Percentiles rank a stretch among this genome's conserved stretches.
Evolutionary conservation across 2,113 vertebrate genomes (phyloP).

Genomic region (Neodontobutis hainanensis): DNA sequence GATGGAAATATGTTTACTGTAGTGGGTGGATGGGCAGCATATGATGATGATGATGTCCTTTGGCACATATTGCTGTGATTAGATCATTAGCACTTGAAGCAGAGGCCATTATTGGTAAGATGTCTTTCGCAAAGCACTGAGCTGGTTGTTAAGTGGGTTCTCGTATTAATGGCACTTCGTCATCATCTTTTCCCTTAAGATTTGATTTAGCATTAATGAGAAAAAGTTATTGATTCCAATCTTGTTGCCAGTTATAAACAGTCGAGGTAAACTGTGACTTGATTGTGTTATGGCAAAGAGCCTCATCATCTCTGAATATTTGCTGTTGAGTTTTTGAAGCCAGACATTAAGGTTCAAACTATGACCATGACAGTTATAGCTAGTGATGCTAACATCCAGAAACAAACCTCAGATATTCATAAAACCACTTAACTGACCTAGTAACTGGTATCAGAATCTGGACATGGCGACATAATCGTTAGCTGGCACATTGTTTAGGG

Average conservation of each 20-base stretch:
- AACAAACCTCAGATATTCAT: too few species aligned
- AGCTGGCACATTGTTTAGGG: too few species aligned
- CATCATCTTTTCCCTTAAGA: not conserved
- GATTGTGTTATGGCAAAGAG: too few species aligned
- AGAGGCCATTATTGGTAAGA: constrained; percentile 23
- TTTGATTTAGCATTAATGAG: not conserved
- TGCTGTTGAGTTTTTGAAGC: too few species aligned
- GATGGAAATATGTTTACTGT: constrained; percentile 58
- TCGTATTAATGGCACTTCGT: not conserved
- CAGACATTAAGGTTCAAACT: too few species aligned
- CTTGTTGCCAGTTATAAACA: not conserved
- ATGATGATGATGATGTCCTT: constrained; percentile 38
- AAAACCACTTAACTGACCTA: too few species aligned
- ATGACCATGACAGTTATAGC: too few species aligned
- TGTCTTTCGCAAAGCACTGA: constrained; percentile 22
- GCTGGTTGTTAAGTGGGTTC: constrained; percentile 17
- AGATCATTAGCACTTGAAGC: constrained; percentile 43
- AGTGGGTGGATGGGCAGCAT: constrained; percentile 56
- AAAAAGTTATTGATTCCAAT: too few species aligned
- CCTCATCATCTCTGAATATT: too few species aligned
- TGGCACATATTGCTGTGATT: constrained; percentile 28
- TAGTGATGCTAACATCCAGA: too few species aligned
- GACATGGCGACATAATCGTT: too few species aligned
- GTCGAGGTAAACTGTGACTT: not conserved
- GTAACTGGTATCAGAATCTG: too few species aligned